Evolutionary conservation across 2,888 invertebrate genomes (phyloP).

Genomic region (Pteria penguin): DNA sequence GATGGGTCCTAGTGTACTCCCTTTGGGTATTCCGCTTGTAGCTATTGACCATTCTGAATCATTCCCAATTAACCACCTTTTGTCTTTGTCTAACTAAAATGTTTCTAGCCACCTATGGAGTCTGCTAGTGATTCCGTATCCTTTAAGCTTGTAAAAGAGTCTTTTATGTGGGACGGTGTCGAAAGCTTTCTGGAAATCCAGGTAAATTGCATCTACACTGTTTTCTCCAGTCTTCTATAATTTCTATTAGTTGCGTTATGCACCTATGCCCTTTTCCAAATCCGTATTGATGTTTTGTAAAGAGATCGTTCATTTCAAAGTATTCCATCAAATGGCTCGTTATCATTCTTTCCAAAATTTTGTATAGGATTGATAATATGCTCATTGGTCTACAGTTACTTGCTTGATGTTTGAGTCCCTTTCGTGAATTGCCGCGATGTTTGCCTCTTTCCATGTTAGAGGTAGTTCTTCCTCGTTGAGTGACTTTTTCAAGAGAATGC

Average conservation of each 20-base stretch:
- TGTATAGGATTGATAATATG: neutral
- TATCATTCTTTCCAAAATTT: neutral
- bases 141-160: slow-evolving; percentile 1
- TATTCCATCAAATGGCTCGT: neutral
- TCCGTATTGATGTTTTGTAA: neutral
- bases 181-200: slow-evolving; percentile 1
- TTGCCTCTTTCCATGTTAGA: too few relatives aligned
- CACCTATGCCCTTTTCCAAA: neutral
- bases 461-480: too few relatives aligned
- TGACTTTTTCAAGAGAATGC: too few relatives aligned
- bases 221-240: neutral
- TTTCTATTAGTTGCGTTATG: neutral
- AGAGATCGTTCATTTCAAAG: neutral
- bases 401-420: too few relatives aligned
- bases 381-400: neutral
- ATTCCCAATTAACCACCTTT: neutral
- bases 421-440: too few relatives aligned
- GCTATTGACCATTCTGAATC: slow-evolving; percentile 10
- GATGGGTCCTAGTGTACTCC: slow-evolving; percentile 12
- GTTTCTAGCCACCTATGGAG: slow-evolving; percentile 7
- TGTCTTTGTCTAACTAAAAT: slow-evolving; percentile 8
- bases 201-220: neutral
- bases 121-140: slow-evolving; percentile 15
- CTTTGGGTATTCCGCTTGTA: slow-evolving; percentile 13
- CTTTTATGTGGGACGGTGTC: slow-evolving; percentile 10